Conservation (phyloP, 2,888 invertebrate genomes). For the Plutella xylostella region DNA sequence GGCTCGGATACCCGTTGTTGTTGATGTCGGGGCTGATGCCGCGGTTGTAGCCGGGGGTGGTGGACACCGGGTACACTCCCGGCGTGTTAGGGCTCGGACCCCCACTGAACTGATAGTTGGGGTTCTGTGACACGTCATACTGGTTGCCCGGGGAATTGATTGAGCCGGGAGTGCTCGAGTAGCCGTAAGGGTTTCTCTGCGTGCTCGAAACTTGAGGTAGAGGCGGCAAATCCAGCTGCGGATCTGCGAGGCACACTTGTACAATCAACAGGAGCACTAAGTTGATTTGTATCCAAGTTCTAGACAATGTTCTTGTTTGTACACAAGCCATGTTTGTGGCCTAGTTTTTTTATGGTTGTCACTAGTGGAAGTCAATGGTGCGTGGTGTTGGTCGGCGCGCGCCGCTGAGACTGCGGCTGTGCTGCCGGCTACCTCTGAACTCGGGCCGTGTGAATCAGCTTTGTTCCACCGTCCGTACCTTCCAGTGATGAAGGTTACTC, state of each 20-base stretch:
- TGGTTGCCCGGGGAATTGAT: constrained; percentile 55
- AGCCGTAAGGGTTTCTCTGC: constrained; percentile 41
- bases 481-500: background rate
- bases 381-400: constrained; percentile 51
- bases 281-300: constrained; percentile 33
- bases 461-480: constrained; percentile 22
- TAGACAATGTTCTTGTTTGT: constrained; percentile 28
- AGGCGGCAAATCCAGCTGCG: constrained; percentile 71
- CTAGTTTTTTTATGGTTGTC: constrained; percentile 19
- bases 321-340: constrained; percentile 48
- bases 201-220: constrained; percentile 42
- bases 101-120: constrained; percentile 41
- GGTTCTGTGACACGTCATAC: constrained; percentile 33
- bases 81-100: constrained; percentile 36
- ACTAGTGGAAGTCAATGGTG: constrained; percentile 32
- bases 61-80: constrained; percentile 43
- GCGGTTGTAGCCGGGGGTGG: constrained; percentile 36
- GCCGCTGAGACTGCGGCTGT: constrained; percentile 44
- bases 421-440: constrained; percentile 33
- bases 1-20: constrained; percentile 54
- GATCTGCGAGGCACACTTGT: constrained; percentile 27
- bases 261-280: constrained; percentile 26
- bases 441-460: constrained; percentile 55
- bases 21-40: constrained; percentile 55
- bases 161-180: constrained; percentile 41